phyloP scores from a whole-genome alignment of 2,113 vertebrate genomes.

The Malurus alboscapulatus region DNA sequence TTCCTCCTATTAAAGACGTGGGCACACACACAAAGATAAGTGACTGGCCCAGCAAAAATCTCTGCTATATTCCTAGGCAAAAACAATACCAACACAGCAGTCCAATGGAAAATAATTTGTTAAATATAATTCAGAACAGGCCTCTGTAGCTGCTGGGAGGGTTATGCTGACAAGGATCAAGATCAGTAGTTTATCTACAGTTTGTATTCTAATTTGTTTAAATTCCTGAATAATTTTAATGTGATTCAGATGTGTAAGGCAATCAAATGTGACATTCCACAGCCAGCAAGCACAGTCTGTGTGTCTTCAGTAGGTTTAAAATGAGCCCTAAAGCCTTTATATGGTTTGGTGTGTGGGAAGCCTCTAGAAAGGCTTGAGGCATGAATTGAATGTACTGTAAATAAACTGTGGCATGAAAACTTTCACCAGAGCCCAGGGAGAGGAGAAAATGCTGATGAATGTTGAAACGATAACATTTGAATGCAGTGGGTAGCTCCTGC shows the following conservation, averaged over 20 bases:
- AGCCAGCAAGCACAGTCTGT: neutral
- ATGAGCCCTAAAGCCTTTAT: neutral
- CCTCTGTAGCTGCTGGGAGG: neutral
- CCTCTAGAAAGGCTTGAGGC: conserved; percentile 6
- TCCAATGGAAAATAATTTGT: neutral
- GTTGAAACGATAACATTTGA: neutral
- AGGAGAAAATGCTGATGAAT: neutral
- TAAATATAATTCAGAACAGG: neutral
- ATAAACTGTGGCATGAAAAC: conserved; percentile 23
- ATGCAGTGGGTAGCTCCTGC: neutral
- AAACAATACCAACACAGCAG: neutral
- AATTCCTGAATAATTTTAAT: conserved; percentile 20
- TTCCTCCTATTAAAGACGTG: neutral
- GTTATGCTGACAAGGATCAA: conserved; percentile 3
- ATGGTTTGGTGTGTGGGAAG: neutral
- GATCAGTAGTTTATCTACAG: neutral
- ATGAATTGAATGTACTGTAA: conserved; percentile 5
- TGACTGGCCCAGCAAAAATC: neutral
- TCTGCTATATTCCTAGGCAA: neutral
- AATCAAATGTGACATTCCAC: neutral
- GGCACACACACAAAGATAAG: neutral
- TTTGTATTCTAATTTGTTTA: conserved; percentile 34
- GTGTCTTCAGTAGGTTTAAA: neutral
- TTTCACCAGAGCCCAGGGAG: neutral
- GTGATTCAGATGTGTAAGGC: neutral